phyloP scores from a whole-genome alignment of 1,140 invertebrate species.

The Heliconius hewitsoni region DNA sequence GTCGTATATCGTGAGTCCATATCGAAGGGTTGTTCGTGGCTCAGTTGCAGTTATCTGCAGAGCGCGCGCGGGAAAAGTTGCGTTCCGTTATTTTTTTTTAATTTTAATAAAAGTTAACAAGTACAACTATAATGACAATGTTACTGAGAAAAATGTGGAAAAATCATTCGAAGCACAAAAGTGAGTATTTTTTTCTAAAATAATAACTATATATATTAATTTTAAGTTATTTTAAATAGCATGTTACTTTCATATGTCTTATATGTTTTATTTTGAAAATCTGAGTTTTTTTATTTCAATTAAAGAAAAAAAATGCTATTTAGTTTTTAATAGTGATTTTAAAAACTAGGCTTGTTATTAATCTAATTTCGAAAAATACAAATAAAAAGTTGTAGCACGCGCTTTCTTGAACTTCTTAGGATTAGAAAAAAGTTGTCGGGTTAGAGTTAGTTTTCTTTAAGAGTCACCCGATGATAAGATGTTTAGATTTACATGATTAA shows the following conservation, averaged over 20 bases:
- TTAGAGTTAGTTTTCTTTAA: slow-evolving; percentile 35
- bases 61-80: slow-evolving; percentile 60
- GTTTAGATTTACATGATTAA: background rate
- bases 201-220: background rate
- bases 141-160: slow-evolving; percentile 85
- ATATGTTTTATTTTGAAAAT: background rate
- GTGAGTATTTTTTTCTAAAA: slow-evolving; percentile 78
- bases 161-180: slow-evolving; percentile 86
- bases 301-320: too few species aligned
- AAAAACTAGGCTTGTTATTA: background rate
- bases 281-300: too few species aligned
- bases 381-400: slow-evolving; percentile 57
- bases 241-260: background rate
- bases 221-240: background rate
- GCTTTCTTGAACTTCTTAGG: slow-evolving; percentile 47
- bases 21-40: slow-evolving; percentile 48
- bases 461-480: background rate
- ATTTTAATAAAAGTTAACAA: slow-evolving; percentile 13
- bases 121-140: slow-evolving; percentile 69
- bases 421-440: slow-evolving; percentile 50
- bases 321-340: background rate
- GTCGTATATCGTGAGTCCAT: slow-evolving; percentile 23
- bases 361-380: slow-evolving; percentile 24
- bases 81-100: slow-evolving; percentile 25
- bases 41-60: slow-evolving; percentile 47